A percentile compares a stretch with the other conserved stretches of the same genome.
phyloP scores from a whole-genome alignment of 2,797 vertebrate genomes.

The Protonibea diacanthus region DNA sequence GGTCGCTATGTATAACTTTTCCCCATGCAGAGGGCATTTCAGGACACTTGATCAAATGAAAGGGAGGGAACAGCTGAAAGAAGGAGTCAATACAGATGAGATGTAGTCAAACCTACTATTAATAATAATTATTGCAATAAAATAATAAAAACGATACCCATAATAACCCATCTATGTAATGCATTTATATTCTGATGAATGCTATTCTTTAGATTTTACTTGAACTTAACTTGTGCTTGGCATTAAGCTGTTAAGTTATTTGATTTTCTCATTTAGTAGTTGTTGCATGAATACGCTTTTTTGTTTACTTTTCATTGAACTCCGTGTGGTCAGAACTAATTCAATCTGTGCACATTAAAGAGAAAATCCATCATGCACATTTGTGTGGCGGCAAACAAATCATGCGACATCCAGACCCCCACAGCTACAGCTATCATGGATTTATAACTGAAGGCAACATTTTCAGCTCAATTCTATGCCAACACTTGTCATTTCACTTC shows the following conservation, averaged over 20 bases:
- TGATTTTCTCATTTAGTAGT: neutral
- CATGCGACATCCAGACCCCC: neutral
- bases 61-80: neutral
- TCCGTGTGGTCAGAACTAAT: neutral
- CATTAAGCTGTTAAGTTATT: neutral
- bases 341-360: neutral
- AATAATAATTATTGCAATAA: neutral
- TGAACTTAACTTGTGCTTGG: neutral
- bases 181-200: neutral
- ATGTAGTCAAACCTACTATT: neutral
- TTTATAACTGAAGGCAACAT: neutral
- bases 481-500: neutral
- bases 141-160: neutral
- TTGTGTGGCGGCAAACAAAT: neutral
- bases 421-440: neutral
- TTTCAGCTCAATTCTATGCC: neutral
- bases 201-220: neutral
- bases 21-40: constrained; percentile 13
- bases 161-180: neutral
- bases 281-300: neutral
- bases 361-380: neutral
- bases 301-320: neutral
- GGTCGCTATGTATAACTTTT: neutral
- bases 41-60: constrained; percentile 31
- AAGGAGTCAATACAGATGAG: neutral